phyloP scores from a whole-genome alignment of 1,140 invertebrate genomes.

The Cotesia typhae region DNA sequence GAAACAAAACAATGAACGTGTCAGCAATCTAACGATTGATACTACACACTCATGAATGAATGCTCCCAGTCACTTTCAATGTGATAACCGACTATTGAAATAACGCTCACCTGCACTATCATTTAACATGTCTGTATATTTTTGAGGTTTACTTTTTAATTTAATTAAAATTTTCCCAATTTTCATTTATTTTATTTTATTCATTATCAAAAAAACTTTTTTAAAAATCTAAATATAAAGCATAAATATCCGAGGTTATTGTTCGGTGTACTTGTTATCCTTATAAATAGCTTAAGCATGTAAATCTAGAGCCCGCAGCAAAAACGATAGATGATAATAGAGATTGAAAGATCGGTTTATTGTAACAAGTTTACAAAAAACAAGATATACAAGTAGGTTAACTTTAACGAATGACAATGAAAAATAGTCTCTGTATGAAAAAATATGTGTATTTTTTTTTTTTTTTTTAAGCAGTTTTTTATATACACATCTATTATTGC shows the following conservation, averaged over 20 bases:
- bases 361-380: too few species aligned
- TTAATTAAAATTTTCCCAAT: neutral
- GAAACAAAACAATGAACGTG: constrained; percentile 12
- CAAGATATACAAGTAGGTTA: too few species aligned
- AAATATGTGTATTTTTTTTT: neutral
- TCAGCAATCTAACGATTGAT: constrained; percentile 20
- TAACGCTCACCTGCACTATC: constrained; percentile 13
- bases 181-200: neutral
- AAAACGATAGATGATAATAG: too few species aligned
- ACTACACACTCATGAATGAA: constrained; percentile 20
- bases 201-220: too few species aligned
- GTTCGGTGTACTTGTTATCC: too few species aligned
- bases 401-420: too few species aligned
- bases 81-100: constrained; percentile 6
- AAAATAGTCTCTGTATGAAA: neutral
- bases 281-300: too few species aligned
- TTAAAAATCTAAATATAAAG: too few species aligned
- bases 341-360: too few species aligned
- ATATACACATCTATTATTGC: neutral
- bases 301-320: too few species aligned
- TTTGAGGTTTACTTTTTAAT: neutral
- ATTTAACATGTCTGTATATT: constrained; percentile 9
- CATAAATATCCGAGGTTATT: too few species aligned
- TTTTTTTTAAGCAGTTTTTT: neutral
- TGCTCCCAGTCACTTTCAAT: constrained; percentile 15